phyloP scores from a whole-genome alignment of 2,888 invertebrate genomes.

The Pammene fasciana region DNA sequence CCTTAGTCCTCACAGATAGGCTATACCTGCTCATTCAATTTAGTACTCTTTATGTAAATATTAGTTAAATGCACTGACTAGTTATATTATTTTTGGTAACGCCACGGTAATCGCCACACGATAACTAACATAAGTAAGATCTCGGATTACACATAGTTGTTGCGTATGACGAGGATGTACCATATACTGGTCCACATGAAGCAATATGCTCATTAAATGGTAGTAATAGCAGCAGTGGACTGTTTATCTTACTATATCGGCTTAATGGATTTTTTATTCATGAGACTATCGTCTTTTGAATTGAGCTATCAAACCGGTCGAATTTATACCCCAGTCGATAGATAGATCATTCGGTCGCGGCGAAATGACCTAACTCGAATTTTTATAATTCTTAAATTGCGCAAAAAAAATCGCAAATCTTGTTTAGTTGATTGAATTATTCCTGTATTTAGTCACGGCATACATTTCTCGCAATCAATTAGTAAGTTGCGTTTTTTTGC shows the following conservation, averaged over 20 bases:
- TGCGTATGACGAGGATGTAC: not conserved
- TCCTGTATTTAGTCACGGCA: slow-evolving; percentile 52
- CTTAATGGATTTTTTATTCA: slow-evolving; percentile 72
- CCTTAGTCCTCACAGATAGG: slow-evolving; percentile 4
- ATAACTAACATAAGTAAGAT: not conserved
- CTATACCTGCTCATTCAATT: slow-evolving; percentile 16
- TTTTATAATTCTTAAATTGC: slow-evolving; percentile 45
- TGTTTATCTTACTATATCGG: slow-evolving; percentile 50
- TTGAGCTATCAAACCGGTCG: slow-evolving; percentile 64
- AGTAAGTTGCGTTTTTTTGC: slow-evolving; percentile 47
- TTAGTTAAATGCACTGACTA: slow-evolving; percentile 29
- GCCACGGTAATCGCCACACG: not conserved
- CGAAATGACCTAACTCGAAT: slow-evolving; percentile 50
- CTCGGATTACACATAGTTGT: not conserved
- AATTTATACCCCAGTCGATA: slow-evolving; percentile 50
- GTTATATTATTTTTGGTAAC: not conserved
- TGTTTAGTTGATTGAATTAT: slow-evolving; percentile 48
- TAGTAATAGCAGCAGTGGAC: slow-evolving; percentile 18
- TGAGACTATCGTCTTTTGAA: slow-evolving; percentile 56
- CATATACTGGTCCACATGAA: not conserved
- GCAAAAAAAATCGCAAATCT: slow-evolving; percentile 35
- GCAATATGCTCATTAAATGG: not conserved
- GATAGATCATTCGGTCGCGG: slow-evolving; percentile 49
- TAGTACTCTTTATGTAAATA: slow-evolving; percentile 15
- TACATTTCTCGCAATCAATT: slow-evolving; percentile 56